Evolutionary conservation across 1,140 invertebrate species (phyloP).

Genomic region (Drosophila serrata): DNA sequence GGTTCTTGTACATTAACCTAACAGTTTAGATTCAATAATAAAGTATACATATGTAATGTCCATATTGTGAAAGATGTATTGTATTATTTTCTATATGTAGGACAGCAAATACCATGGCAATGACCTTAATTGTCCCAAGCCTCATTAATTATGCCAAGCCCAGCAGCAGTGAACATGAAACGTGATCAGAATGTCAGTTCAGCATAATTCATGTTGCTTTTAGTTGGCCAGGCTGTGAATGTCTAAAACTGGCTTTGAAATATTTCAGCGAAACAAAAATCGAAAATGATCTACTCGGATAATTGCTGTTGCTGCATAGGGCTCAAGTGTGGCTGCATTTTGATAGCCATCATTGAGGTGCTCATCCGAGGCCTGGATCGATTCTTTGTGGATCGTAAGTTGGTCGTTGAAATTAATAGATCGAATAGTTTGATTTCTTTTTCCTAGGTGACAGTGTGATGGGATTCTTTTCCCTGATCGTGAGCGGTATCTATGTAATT

Average conservation of each 20-base stretch:
- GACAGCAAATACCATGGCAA: conserved; percentile 11
- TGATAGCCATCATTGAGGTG: conserved; percentile 63
- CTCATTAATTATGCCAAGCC: conserved; percentile 26
- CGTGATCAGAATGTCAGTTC: conserved; percentile 23
- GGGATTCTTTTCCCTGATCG: conserved; percentile 28
- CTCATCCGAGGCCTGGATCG: conserved; percentile 56
- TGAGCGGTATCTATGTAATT: conserved; percentile 58
- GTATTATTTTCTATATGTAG: background rate
- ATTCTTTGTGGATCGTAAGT: conserved; percentile 67
- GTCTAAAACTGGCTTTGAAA: conserved; percentile 7
- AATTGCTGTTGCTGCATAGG: conserved; percentile 63
- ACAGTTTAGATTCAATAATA: conserved; percentile 13
- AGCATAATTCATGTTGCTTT: conserved; percentile 25
- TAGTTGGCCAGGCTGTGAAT: conserved; percentile 13
- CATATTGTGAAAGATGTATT: background rate
- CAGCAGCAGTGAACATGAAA: conserved; percentile 13
- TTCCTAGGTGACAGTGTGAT: conserved; percentile 39
- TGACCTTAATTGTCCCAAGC: conserved; percentile 32
- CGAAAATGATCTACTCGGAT: conserved; percentile 64
- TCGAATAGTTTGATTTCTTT: background rate
- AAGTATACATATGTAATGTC: conserved; percentile 7
- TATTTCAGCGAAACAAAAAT: conserved; percentile 22
- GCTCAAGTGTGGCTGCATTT: conserved; percentile 57
- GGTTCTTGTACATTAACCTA: conserved; percentile 27
- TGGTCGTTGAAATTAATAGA: fast-evolving